phyloP scores from a whole-genome alignment of 2,797 vertebrate species.

The Emys orbicularis region DNA sequence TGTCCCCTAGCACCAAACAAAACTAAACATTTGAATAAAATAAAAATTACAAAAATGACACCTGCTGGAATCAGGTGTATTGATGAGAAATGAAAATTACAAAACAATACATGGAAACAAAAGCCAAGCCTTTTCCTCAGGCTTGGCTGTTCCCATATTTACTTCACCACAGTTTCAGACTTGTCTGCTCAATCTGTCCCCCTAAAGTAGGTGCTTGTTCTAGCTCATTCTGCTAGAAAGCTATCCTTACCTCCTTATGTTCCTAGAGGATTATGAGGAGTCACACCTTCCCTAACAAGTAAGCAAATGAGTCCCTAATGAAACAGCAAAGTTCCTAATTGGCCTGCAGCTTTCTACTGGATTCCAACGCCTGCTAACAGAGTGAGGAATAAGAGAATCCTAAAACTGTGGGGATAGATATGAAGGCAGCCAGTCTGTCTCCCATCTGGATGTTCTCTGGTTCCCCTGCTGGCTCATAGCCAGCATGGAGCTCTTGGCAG shows the following conservation, averaged over 20 bases:
- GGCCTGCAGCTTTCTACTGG: not conserved
- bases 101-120: not conserved
- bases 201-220: not conserved
- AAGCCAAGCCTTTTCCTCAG: not conserved
- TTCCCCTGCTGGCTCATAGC: not conserved
- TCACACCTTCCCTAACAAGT: not conserved
- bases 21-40: not conserved
- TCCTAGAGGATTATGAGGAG: not conserved
- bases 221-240: not conserved
- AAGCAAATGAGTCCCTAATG: not conserved
- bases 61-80: not conserved
- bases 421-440: not conserved
- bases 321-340: not conserved
- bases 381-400: not conserved
- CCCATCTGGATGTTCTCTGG: not conserved
- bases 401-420: not conserved
- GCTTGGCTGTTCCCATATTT: not conserved
- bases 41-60: not conserved
- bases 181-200: not conserved
- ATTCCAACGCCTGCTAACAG: not conserved
- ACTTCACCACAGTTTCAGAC: not conserved
- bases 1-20: not conserved
- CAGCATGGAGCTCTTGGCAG: not conserved
- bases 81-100: not conserved
- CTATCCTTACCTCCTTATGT: not conserved